Base-by-base conservation (phyloP, 1,140 invertebrate genomes). In the Hylaeus anthracinus region DNA sequence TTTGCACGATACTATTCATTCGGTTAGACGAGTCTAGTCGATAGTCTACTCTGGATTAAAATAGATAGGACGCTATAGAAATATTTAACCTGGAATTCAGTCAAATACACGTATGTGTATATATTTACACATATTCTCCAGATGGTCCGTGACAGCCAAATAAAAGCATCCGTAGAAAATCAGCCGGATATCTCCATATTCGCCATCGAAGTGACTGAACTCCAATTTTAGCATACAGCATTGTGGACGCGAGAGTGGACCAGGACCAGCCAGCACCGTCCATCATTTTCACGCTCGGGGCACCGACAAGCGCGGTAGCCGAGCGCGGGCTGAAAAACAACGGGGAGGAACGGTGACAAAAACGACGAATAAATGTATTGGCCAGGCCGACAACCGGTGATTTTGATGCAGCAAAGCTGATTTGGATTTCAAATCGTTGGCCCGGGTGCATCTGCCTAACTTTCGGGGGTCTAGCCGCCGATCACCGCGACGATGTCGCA, bases 371-470 rank as follows among this genome's bases (percentile, higher is more conserved):
- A 86, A 85, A 88, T 88, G 45, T 88, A 88, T 88, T 88, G 84
- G 60, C 61, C 48, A 26, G 41, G 37, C 66, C 73, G 37, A 55
- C n/a, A 56, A 48, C 60, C 63, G 82, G 41, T 81, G 84, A 88
- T 86, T 88, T 88, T 65, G 82, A 88, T 88, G 84, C 87, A 88
- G 86, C 86, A 69, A 80, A 53, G n/a, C 53, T 65, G 64, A 86
- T 88, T 88, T 88, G 87, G 82, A 67, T 86, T 88, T 88, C 82
- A 86, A 88, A 88, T 88, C 72, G 53, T 26, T 66, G 60, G 77
- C 60, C 84, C 79, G 87, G 87, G 87, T 88, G 87, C 87, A 88
- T 88, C 87, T 86, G 79, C 85, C 87, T 88, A 86, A 88, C 66
- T 84, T 86, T 86, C 66, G 76, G 63, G 39, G 56, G 67, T 80